phyloP scores from a whole-genome alignment of 2,113 vertebrate species.

The Arvicanthis niloticus region DNA sequence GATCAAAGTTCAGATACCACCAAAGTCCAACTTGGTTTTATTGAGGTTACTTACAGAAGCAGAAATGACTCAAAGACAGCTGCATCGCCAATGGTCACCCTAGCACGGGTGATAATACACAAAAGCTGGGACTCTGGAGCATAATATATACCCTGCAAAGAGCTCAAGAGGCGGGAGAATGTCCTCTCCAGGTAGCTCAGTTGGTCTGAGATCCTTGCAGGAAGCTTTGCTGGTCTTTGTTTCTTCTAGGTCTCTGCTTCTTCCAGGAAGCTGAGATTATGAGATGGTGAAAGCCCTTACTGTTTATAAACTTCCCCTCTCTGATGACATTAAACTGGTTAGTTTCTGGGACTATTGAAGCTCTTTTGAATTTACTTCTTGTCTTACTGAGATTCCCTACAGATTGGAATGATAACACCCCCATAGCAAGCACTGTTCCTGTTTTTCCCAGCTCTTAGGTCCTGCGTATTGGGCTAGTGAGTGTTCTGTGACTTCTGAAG shows the following conservation, averaged over 20 bases:
- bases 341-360: neutral
- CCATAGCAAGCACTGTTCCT: neutral
- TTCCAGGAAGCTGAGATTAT: neutral
- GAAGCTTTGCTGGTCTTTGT: neutral
- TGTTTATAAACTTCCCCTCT: neutral
- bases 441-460: neutral
- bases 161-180: neutral
- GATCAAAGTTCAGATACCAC: neutral
- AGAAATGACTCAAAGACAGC: neutral
- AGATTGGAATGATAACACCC: neutral
- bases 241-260: neutral
- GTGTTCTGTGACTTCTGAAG: neutral
- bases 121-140: neutral
- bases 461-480: neutral
- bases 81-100: neutral
- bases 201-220: neutral
- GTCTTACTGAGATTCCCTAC: neutral
- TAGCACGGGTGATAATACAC: neutral
- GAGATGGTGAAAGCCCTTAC: neutral
- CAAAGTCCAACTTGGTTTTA: neutral
- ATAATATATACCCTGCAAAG: neutral
- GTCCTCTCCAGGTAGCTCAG: neutral
- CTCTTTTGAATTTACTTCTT: neutral
- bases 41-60: neutral
- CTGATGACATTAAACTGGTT: neutral